These are phyloP conservation scores for Miopithecus talapoin DNA, from an alignment of 2,797 vertebrate species.

Conservation along the genomic window DNA sequence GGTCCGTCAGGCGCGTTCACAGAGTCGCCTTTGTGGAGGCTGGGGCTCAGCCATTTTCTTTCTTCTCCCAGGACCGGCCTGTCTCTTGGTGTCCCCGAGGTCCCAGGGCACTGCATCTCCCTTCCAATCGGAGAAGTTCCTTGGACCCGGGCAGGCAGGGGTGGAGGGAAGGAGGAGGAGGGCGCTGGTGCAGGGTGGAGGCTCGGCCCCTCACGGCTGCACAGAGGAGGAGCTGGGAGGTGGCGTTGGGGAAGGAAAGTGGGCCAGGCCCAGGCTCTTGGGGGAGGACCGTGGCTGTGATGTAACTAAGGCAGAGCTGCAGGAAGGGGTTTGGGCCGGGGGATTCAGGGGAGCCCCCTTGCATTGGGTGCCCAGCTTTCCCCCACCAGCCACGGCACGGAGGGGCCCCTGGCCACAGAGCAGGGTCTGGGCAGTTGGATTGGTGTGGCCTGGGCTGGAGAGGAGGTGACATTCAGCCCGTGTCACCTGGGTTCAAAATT, in stretches of 20 bases:
- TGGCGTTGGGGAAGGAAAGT: slow-evolving; percentile 3
- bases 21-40: slow-evolving; percentile 63
- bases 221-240: not conserved
- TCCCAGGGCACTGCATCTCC: not conserved
- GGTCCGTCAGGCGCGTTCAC: slow-evolving; percentile 30
- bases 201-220: not conserved
- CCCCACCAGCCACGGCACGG: fast-evolving
- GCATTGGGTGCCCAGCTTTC: not conserved
- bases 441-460: fast-evolving
- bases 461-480: not conserved
- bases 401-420: not conserved
- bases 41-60: slow-evolving; percentile 78
- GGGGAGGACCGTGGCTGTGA: not conserved
- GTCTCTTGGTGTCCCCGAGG: slow-evolving; percentile 20
- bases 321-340: not conserved
- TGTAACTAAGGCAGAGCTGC: not conserved
- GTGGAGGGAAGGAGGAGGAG: not conserved
- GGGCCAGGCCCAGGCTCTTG: not conserved
- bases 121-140: not conserved
- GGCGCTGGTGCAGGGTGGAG: not conserved
- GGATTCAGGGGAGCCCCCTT: too few relatives aligned
- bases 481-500: not conserved
- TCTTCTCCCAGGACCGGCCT: slow-evolving; percentile 55
- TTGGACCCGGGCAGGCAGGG: not conserved
- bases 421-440: not conserved